Base-by-base conservation (phyloP, 2,797 vertebrate genomes). In the Phalanger gymnotis region DNA sequence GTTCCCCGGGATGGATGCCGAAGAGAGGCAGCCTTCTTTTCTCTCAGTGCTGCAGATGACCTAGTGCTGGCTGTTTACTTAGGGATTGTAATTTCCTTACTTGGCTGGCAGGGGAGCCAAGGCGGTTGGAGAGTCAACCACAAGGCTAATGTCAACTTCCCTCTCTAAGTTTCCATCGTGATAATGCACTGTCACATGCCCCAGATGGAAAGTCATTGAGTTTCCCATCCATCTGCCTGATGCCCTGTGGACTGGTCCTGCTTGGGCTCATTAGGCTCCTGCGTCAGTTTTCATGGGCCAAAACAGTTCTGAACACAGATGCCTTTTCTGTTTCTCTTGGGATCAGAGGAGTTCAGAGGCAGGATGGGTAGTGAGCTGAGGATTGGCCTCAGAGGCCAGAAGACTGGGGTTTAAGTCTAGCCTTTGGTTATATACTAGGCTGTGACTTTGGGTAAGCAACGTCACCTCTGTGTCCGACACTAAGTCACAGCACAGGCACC, bases 61-160 rank as follows among this genome's bases (percentile, higher is more conserved):
- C 94, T 47, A 95, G 92, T 11, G 16, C 54, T 91, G 96, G 90
- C 93, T 97, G 94, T 98, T 98, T 97, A 97, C 91, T 95, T 95
- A 95, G 96, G 95, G 95, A 91, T 58, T 93, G 93, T 54, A 97
- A 91, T 98, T 98, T 98, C 97, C 97, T 96, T 94, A n/a, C 90
- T 98, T 98, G 96, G 95, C 58, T 0, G 94, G 92, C 0, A 28
- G 92, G 87, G 52, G 61, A 10, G 91, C 96, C 95, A 97, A 92
- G 56, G 89, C 94, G 92, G 92, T 97, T 96, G 96, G 96, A 94
- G 97, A 97, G 95, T 96, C 94, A 96, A 93, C 96, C 97, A 96
- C 97, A 96, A 96, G 96, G 96, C 96, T 97, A 58, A 96, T 96
- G 95, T 97, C 96, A 97, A 97, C 96, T 95, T 97, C 95, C 95